Evolutionary conservation across 2,888 invertebrate species (phyloP), one percentile per base, ranked within the genome.

Genomic region (Chalcis sispes): DNA sequence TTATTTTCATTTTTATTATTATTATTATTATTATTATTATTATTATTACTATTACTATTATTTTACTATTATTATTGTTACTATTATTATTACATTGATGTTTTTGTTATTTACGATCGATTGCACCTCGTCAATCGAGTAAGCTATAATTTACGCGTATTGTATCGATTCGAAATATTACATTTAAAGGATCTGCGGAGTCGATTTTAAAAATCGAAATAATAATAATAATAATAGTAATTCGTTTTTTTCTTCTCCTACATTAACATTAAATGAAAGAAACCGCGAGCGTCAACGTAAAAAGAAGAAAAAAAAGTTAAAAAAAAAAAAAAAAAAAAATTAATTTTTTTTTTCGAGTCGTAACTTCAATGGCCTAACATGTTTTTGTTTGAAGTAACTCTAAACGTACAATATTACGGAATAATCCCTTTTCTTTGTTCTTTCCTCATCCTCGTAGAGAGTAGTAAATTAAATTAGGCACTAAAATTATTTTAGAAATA

Each of bases 201-300:
- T 46, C 8, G 25, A 46, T 27, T 13, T 8, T 20, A 20, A 20
- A 8, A 36, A 36, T 36, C 10, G 36, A 69, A n/a, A 61, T 4
- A 52, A 70, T 58, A 59, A 48, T 50, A 25, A 48, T 23, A 58
- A 58, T 10, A 58, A 61, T 23, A 52, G 52, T 29, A 40, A 73
- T 25, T n/a, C n/a, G n/a, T n/a, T n/a, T n/a, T n/a, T n/a, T 65
- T 58, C 25, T 56, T 67, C 56, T 64, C 52, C 66, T 74, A 69
- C 67, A 74, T 18, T 50, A n/a, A 69, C 67, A 74, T 32, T 56
- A 50, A 56, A 74, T 50, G 48, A 64, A 62, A 74, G 61, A 64
- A 74, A 62, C 46, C 62, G 62, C 56, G 66, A 74, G 56, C 56
- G 67, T 69, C 62, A 62, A 69, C 62, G 32, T 74, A 69, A 7